Percentiles rank a stretch among this genome's conserved stretches.
Evolutionary conservation across 1,140 invertebrate species (phyloP).

Genomic region (Trinorchestia longiramus): DNA sequence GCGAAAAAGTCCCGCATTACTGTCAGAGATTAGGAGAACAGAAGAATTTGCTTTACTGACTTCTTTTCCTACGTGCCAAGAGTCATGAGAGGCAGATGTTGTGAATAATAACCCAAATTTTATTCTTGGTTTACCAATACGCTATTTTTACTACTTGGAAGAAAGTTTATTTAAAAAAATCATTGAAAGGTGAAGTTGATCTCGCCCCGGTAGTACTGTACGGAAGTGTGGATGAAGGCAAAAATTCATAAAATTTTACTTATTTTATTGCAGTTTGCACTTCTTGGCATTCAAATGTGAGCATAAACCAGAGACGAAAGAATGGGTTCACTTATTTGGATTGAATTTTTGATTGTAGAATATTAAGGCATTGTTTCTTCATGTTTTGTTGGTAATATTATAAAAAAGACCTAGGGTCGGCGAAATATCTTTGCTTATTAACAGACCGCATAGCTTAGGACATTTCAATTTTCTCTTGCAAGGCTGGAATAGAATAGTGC

Average conservation of each 20-base stretch:
- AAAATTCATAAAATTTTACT: background rate
- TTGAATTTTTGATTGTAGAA: background rate
- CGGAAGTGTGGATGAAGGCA: background rate
- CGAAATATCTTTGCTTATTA: background rate
- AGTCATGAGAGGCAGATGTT: background rate
- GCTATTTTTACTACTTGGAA: background rate
- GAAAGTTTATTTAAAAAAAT: too few species aligned
- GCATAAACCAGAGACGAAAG: background rate
- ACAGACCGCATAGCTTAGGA: background rate
- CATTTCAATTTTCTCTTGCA: background rate
- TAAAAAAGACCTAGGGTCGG: background rate
- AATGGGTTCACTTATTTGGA: background rate
- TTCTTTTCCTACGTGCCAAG: background rate
- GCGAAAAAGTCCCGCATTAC: background rate
- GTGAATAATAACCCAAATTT: background rate
- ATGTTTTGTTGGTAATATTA: background rate
- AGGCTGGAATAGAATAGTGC: background rate
- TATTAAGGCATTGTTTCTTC: background rate
- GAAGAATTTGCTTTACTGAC: background rate
- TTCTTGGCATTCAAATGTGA: background rate
- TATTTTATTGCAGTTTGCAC: background rate
- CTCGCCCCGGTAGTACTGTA: background rate
- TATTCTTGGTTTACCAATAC: background rate
- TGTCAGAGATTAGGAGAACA: background rate
- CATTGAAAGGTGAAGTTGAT: background rate